phyloP scores from a whole-genome alignment of 1,140 invertebrate species.

The Samia ricini region DNA sequence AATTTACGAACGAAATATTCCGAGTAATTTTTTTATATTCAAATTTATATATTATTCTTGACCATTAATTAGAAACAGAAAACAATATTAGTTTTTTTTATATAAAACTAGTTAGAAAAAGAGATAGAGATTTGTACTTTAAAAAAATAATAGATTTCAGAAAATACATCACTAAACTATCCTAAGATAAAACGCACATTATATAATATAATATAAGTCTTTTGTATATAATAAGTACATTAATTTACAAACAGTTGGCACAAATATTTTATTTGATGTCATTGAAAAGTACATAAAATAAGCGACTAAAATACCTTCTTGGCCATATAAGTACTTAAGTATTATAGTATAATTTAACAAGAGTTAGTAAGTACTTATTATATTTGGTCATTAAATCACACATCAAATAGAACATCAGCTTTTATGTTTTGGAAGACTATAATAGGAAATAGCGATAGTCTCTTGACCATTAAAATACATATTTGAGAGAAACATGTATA shows the following conservation, averaged over 20 bases:
- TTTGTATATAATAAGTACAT: conserved; percentile 8
- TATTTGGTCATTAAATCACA: conserved; percentile 59
- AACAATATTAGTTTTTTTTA: no score
- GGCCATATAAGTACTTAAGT: neutral
- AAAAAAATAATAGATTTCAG: neutral
- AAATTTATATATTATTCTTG: no score
- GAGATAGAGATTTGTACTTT: neutral
- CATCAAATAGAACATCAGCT: conserved; percentile 36
- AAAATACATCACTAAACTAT: neutral
- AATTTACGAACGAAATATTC: no score
- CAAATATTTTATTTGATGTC: conserved; percentile 44
- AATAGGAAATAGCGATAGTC: no score
- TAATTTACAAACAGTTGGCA: conserved; percentile 46
- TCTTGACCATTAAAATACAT: neutral
- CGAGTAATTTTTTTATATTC: no score
- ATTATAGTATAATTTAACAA: neutral
- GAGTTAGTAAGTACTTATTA: conserved; percentile 33
- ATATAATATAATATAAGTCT: neutral
- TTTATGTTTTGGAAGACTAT: neutral
- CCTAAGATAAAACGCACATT: neutral
- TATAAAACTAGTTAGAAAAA: neutral
- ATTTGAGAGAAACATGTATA: neutral
- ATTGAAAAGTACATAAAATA: conserved; percentile 23
- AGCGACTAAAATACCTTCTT: neutral
- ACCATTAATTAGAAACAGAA: no score